Conservation (phyloP, 1,140 invertebrate species). For the Bombus breviceps region DNA sequence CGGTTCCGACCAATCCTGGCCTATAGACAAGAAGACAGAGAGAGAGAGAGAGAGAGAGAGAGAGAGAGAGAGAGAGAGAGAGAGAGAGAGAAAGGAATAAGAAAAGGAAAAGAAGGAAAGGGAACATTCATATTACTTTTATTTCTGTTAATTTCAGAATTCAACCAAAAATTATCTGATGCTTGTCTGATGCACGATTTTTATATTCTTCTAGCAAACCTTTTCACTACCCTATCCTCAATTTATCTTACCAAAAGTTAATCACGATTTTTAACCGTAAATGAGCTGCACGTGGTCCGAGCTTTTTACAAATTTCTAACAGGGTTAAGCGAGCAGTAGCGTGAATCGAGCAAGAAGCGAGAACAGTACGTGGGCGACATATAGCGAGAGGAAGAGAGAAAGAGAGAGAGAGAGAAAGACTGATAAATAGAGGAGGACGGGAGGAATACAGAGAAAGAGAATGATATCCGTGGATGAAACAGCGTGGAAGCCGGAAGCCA, state of each 20-base stretch:
- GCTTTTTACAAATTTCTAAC: background rate
- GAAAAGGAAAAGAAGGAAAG: background rate
- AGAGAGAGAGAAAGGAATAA: background rate
- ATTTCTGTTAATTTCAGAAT: too few relatives aligned
- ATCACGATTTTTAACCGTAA: background rate
- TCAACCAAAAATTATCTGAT: too few relatives aligned
- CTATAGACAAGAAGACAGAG: too few relatives aligned
- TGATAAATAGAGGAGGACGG: background rate
- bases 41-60: background rate
- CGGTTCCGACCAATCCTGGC: fast-evolving
- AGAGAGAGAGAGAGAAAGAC: background rate
- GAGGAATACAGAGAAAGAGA: slow-evolving; percentile 1
- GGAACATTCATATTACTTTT: background rate
- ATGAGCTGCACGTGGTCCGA: background rate
- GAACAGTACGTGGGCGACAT: background rate
- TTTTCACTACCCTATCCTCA: background rate
- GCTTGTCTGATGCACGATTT: too few relatives aligned
- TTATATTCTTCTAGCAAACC: too few relatives aligned
- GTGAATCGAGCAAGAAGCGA: slow-evolving; percentile 17
- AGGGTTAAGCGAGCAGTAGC: background rate
- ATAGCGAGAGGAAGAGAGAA: background rate
- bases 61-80: background rate
- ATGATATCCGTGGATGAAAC: slow-evolving; percentile 46
- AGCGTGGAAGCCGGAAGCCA: slow-evolving; percentile 62
- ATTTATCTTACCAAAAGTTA: background rate